phyloP scores from a whole-genome alignment of 2,888 invertebrate genomes.

The Limnephilus auricula region DNA sequence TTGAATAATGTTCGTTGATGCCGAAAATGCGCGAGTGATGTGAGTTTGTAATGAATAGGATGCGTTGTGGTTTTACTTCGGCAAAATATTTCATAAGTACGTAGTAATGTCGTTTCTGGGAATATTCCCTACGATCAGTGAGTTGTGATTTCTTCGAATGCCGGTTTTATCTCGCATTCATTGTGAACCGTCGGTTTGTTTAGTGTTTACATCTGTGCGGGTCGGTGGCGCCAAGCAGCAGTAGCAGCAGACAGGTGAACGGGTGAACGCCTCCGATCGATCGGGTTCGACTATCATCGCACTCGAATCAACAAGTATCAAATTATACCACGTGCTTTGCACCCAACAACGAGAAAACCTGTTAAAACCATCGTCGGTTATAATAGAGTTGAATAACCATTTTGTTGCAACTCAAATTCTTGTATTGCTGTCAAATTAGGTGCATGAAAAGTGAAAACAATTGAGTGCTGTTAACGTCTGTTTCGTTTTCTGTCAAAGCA shows the following conservation, averaged over 20 bases:
- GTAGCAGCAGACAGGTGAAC: slow-evolving; percentile 61
- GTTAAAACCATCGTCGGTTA: background rate
- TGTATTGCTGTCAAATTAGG: background rate
- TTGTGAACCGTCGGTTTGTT: slow-evolving; percentile 49
- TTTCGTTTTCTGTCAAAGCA: background rate
- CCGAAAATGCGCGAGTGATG: slow-evolving; percentile 56
- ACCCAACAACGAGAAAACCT: background rate
- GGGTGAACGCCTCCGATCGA: slow-evolving; percentile 64
- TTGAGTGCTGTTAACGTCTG: background rate
- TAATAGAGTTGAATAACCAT: background rate
- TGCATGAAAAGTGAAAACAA: background rate
- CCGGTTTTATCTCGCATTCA: slow-evolving; percentile 36
- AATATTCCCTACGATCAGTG: background rate
- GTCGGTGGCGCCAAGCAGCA: slow-evolving; percentile 59
- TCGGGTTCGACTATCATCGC: slow-evolving; percentile 57
- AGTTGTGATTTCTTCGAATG: background rate
- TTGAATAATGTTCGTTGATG: slow-evolving; percentile 63
- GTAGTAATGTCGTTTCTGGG: slow-evolving; percentile 6
- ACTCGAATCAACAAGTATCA: slow-evolving; percentile 60
- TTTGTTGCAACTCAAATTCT: background rate
- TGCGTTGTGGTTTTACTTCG: slow-evolving; percentile 48
- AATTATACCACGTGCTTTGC: slow-evolving; percentile 57
- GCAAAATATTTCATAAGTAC: background rate
- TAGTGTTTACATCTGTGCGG: slow-evolving; percentile 56
- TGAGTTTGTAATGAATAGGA: slow-evolving; percentile 51